Evolutionary conservation across 2,888 invertebrate species (phyloP).

Genomic region (Tipula confusa): DNA sequence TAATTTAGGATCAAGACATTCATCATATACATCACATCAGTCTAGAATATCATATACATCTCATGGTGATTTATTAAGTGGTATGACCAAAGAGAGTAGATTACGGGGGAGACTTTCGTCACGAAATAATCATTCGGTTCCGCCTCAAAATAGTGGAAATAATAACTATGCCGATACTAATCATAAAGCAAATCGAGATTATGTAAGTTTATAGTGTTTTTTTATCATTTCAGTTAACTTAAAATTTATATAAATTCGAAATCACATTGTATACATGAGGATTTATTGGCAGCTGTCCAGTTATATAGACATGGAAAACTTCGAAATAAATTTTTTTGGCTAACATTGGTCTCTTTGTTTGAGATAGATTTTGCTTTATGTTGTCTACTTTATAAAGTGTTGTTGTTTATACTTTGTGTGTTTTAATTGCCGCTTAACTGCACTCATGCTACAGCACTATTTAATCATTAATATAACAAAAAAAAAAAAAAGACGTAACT

Average conservation of each 20-base stretch:
- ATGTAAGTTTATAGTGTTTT: constrained; percentile 53
- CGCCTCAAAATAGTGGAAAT: constrained; percentile 54
- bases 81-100: constrained; percentile 84
- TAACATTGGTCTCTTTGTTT: constrained; percentile 12
- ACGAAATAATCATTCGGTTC: constrained; percentile 54
- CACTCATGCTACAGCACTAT: not conserved
- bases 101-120: constrained; percentile 66
- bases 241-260: not conserved
- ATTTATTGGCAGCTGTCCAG: constrained; percentile 12
- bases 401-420: not conserved
- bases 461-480: not conserved
- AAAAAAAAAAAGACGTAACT: not conserved
- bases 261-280: not conserved
- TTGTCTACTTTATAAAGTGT: not conserved
- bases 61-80: constrained; percentile 83
- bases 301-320: not conserved
- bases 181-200: constrained; percentile 67
- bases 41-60: constrained; percentile 91
- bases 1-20: constrained; percentile 84
- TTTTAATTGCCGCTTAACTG: not conserved
- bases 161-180: constrained; percentile 59
- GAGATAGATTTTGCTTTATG: constrained; percentile 6
- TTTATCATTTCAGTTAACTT: not conserved
- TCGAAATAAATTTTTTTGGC: not conserved
- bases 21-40: constrained; percentile 93